Base-by-base conservation (phyloP, 2,113 vertebrate genomes). In the Tapirus terrestris region DNA sequence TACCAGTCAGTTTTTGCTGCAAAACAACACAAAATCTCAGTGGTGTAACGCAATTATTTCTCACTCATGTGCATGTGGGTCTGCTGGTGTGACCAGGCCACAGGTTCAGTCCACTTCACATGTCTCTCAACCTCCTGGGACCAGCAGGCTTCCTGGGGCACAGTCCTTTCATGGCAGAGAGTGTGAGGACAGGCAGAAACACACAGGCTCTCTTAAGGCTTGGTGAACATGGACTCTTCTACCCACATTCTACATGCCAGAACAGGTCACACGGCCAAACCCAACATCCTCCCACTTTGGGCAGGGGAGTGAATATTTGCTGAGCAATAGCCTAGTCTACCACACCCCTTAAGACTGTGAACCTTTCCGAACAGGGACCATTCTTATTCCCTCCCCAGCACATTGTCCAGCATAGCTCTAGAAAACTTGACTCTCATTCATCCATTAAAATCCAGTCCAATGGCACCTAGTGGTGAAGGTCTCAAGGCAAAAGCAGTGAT, bases 151-250 rank as follows among this genome's bases (percentile, higher is more conserved):
- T 83, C 27, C 43, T 27, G 8, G 29, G 65, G 2, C 16, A 53
- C 1, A 29, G 25, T 6, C 3, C 11, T 53, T 25, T 79, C 51
- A 6, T 0, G 0, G 20, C 16, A 75, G 20, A 13, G 6, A 67
- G 7, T n/a, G 13, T 43, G 13, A 31, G 8, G 29, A 80, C 8
- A 88, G 70, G 9, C 73, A 92, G n/a, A 86, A 60, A 76, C 5
- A 25, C 21, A 9, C 17, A 51, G 31, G 1, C 1, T 1, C 1
- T 36, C 25, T 33, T n/a, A 14, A 5, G 4, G 11, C 25, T 0
- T 14, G 7, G 31, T 1, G 2, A n/a, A 6, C 23, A 53, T 10
- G 0, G 0, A 27, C 2, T 2, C 7, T 73, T 68, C 17, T 11
- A 63, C 9, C 11, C 60, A 75, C 20, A 8, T 61, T 48, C 51